Evolutionary conservation across 2,113 vertebrate species (phyloP).

Genomic region (Catharus bicknelli): DNA sequence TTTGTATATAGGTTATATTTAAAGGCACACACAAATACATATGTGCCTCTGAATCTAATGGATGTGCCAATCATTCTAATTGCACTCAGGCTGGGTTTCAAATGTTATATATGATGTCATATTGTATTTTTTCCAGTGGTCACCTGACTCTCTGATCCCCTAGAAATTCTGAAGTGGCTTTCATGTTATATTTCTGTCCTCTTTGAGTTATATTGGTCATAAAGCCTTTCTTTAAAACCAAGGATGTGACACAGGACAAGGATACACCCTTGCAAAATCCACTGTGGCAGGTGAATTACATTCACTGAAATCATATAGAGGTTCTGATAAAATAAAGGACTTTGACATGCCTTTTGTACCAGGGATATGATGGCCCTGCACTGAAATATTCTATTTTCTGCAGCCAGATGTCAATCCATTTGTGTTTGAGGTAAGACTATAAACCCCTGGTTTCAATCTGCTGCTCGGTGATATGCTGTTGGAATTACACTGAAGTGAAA

Average conservation of each 20-base stretch:
- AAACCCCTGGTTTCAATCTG: not conserved
- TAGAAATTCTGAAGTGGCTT: not conserved
- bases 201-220: not conserved
- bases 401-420: not conserved
- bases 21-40: not conserved
- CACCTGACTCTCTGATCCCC: not conserved
- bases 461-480: not conserved
- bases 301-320: not conserved
- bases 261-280: not conserved
- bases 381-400: not conserved
- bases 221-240: not conserved
- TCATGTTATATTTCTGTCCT: not conserved
- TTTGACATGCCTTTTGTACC: not conserved
- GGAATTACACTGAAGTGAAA: not conserved
- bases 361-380: not conserved
- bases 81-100: not conserved
- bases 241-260: accelerated
- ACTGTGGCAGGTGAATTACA: not conserved
- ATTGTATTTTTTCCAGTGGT: not conserved
- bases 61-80: not conserved
- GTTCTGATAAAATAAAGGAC: not conserved
- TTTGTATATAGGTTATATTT: not conserved
- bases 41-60: not conserved
- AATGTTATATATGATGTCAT: not conserved
- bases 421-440: not conserved